phyloP scores from a whole-genome alignment of 2,888 invertebrate species.

The Microctonus hyperodae region DNA sequence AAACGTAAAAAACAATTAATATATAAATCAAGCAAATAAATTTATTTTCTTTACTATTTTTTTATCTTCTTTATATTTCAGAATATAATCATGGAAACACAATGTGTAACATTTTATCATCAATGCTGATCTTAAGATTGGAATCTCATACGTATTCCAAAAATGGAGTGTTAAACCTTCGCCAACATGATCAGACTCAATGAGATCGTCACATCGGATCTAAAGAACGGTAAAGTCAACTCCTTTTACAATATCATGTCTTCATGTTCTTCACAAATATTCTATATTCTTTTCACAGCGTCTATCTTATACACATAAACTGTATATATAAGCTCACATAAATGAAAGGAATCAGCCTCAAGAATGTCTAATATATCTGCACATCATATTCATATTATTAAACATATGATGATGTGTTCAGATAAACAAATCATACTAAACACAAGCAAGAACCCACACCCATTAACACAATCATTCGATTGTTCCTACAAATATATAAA shows the following conservation, averaged over 20 bases:
- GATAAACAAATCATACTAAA: no score
- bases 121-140: background rate
- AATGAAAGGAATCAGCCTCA: background rate
- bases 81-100: no score
- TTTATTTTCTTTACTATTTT: no score
- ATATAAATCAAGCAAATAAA: no score
- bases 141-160: background rate
- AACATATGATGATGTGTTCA: no score
- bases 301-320: constrained; percentile 32
- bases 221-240: constrained; percentile 29
- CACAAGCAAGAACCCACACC: background rate
- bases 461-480: constrained; percentile 10
- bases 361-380: background rate
- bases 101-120: no score
- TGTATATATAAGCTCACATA: no score
- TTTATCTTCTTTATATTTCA: no score
- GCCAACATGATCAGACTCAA: constrained; percentile 20
- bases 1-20: no score
- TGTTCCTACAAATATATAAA: constrained; percentile 2
- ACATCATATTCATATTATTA: background rate
- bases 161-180: constrained; percentile 11
- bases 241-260: constrained; percentile 38
- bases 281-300: constrained; percentile 34
- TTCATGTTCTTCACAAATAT: constrained; percentile 33
- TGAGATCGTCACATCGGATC: constrained; percentile 29